Conservation (phyloP, 2,113 vertebrate species). For the Percopsis transmontana region DNA sequence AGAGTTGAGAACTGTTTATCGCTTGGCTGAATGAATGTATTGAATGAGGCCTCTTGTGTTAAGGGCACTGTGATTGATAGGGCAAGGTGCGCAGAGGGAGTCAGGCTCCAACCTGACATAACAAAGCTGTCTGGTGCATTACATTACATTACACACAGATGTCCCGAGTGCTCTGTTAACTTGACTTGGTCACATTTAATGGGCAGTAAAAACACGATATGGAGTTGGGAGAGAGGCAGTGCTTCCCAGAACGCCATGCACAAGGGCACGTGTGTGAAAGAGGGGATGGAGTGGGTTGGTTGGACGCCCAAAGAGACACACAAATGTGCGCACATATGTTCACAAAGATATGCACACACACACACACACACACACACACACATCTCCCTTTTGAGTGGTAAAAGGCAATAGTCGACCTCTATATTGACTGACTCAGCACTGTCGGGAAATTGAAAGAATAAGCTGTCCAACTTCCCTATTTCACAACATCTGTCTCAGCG, state of each 20-base stretch:
- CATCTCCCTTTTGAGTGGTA: too few species aligned
- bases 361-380: neutral
- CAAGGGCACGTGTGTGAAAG: constrained; percentile 15
- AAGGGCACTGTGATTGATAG: constrained; percentile 32
- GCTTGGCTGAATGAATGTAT: constrained; percentile 38
- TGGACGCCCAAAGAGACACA: constrained; percentile 17
- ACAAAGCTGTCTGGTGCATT: constrained; percentile 55
- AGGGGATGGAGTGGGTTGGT: constrained; percentile 8
- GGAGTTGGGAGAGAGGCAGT: constrained; percentile 6
- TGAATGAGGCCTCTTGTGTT: constrained; percentile 28
- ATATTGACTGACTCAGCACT: neutral
- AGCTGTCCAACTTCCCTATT: neutral
- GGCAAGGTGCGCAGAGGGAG: constrained; percentile 13
- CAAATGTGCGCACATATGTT: neutral
- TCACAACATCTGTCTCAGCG: constrained; percentile 3
- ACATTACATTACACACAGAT: constrained; percentile 37
- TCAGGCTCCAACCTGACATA: constrained; percentile 30
- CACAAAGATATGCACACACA: neutral
- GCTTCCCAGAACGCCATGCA: neutral
- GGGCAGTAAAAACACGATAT: constrained; percentile 23
- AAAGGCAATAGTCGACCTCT: too few species aligned
- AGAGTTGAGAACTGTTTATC: constrained; percentile 51
- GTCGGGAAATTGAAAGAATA: neutral
- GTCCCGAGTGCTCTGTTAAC: constrained; percentile 13
- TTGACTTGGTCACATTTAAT: constrained; percentile 26